Percentiles rank a stretch among this genome's conserved stretches.
phyloP scores from a whole-genome alignment of 2,888 invertebrate species.

The Pollenia labialis region DNA sequence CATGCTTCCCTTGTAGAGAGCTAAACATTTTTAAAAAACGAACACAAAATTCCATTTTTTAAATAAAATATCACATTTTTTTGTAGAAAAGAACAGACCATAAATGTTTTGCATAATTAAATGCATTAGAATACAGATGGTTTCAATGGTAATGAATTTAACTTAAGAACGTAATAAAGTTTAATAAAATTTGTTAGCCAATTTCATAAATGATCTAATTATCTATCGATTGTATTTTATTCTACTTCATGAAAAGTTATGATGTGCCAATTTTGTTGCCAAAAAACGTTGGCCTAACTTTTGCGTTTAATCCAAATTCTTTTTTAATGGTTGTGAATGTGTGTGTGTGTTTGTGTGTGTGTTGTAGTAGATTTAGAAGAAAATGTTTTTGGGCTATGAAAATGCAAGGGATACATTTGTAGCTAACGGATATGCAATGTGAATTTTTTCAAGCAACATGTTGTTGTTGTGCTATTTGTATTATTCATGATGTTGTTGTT shows the following conservation, averaged over 20 bases:
- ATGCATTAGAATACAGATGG: neutral
- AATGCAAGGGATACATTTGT: constrained; percentile 16
- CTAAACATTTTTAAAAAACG: too few relatives aligned
- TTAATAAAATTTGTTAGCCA: constrained; percentile 5
- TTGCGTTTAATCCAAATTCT: constrained; percentile 17
- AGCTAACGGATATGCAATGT: constrained; percentile 83
- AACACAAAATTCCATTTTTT: too few relatives aligned
- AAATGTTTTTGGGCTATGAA: neutral
- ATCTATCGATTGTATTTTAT: neutral
- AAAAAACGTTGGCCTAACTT: neutral
- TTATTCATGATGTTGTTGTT: constrained; percentile 60
- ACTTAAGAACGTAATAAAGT: constrained; percentile 16
- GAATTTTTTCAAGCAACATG: constrained; percentile 84
- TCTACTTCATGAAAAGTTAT: neutral
- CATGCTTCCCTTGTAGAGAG: too few relatives aligned
- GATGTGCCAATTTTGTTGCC: constrained; percentile 20
- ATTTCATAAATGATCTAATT: constrained; percentile 45
- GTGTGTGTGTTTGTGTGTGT: neutral
- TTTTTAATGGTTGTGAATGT: neutral
- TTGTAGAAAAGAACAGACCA: too few relatives aligned
- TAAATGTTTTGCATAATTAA: neutral
- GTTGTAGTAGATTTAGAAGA: neutral
- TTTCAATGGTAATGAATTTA: neutral
- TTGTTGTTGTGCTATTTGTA: constrained; percentile 72
- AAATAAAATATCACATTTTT: too few relatives aligned